phyloP scores from a whole-genome alignment of 2,888 invertebrate genomes.

The Venusia cambrica region DNA sequence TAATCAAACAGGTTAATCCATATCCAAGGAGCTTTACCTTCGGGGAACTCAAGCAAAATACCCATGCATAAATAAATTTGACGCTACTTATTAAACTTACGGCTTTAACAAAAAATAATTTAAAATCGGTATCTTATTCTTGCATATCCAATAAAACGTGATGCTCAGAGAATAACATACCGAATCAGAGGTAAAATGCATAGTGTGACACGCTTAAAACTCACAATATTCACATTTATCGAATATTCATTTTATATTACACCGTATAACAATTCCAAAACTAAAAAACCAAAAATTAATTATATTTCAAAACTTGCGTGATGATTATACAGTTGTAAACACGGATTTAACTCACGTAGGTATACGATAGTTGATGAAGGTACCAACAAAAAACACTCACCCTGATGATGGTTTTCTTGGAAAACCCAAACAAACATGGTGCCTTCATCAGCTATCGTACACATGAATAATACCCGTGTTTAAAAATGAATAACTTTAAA shows the following conservation, averaged over 20 bases:
- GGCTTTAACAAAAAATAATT: constrained; percentile 53
- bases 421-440: no score
- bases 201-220: constrained; percentile 27
- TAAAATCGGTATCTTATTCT: constrained; percentile 47
- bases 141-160: constrained; percentile 25
- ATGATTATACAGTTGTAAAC: no score
- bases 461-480: no score
- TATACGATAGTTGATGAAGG: no score
- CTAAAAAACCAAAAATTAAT: constrained; percentile 5
- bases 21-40: constrained; percentile 32
- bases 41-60: constrained; percentile 55
- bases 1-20: constrained; percentile 33
- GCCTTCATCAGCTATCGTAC: no score
- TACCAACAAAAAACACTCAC: no score
- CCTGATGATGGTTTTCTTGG: no score
- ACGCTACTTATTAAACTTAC: constrained; percentile 40
- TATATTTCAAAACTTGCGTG: no score
- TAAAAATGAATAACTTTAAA: no score
- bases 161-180: constrained; percentile 39
- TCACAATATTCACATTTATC: no score
- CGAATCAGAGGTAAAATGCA: constrained; percentile 28
- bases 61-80: constrained; percentile 54
- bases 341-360: no score
- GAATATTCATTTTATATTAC: no score
- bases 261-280: neutral